phyloP scores from a whole-genome alignment of 64 coral and sea anemone species.

The Trachythela sp. region DNA sequence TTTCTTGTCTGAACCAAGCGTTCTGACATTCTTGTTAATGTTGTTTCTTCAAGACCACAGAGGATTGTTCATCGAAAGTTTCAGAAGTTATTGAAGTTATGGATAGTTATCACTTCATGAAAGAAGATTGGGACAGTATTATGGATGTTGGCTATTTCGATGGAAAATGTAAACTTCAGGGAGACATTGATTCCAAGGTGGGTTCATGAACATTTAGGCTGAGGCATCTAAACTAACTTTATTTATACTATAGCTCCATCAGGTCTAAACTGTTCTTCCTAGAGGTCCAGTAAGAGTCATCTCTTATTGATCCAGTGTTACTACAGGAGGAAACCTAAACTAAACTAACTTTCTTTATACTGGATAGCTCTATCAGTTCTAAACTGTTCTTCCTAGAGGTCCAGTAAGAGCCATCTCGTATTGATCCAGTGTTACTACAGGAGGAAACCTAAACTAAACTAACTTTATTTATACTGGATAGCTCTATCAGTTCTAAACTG shows the following conservation, averaged over 20 bases:
- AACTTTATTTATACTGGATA: too few species aligned
- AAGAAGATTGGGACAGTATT: constrained; percentile 93
- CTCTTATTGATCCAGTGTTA: too few species aligned
- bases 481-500: too few species aligned
- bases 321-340: too few species aligned
- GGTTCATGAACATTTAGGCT: neutral
- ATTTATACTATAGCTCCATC: too few species aligned
- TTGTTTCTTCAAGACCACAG: constrained; percentile 18
- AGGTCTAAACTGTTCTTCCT: too few species aligned
- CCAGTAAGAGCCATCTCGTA: neutral
- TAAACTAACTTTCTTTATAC: too few species aligned
- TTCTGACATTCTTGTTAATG: neutral
- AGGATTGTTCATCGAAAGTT: constrained; percentile 50
- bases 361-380: too few species aligned
- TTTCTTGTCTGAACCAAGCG: neutral
- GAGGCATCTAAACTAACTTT: neutral
- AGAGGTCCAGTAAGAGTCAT: too few species aligned
- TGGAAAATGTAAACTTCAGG: constrained; percentile 62
- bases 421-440: neutral
- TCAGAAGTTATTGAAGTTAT: constrained; percentile 67
- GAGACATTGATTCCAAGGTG: constrained; percentile 75
- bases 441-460: too few species aligned
- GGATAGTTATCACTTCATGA: constrained; percentile 77
- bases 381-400: neutral
- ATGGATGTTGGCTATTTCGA: constrained; percentile 83